These are phyloP conservation scores for Ellobius talpinus DNA, from an alignment of 2,113 vertebrate species.

Conservation along the genomic window DNA sequence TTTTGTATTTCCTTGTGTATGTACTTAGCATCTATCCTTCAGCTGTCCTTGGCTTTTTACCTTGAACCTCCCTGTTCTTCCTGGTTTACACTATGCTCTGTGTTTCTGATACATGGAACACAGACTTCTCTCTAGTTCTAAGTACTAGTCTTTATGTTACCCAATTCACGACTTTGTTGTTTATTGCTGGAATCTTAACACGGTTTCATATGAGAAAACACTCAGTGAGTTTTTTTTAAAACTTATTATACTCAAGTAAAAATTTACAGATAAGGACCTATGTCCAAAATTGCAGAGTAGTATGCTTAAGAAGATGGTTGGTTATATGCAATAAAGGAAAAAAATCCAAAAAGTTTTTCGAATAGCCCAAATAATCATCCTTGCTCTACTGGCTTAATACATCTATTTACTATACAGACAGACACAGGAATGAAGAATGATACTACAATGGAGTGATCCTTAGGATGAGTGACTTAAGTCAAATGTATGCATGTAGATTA, in stretches of 20 bases:
- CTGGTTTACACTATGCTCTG: not conserved
- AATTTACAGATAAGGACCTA: not conserved
- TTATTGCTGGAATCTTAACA: not conserved
- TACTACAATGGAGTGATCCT: too few relatives aligned
- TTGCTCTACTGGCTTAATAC: not conserved
- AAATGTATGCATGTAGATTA: too few relatives aligned
- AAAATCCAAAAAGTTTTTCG: not conserved
- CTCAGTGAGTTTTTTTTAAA: not conserved
- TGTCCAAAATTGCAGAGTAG: not conserved
- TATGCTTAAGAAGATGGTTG: not conserved
- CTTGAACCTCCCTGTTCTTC: not conserved
- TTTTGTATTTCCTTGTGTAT: not conserved
- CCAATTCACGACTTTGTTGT: not conserved
- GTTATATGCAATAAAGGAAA: not conserved
- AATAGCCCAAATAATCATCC: not conserved
- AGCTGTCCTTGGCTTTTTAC: not conserved
- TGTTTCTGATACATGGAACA: not conserved
- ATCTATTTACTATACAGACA: not conserved
- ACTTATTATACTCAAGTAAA: not conserved
- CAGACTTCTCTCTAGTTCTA: not conserved
- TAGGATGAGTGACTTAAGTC: not conserved
- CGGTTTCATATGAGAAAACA: not conserved
- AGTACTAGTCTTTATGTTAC: not conserved
- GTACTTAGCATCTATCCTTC: not conserved
- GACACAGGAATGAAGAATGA: not conserved